phyloP scores from a whole-genome alignment of 2,888 invertebrate genomes.

The Belgica antarctica region DNA sequence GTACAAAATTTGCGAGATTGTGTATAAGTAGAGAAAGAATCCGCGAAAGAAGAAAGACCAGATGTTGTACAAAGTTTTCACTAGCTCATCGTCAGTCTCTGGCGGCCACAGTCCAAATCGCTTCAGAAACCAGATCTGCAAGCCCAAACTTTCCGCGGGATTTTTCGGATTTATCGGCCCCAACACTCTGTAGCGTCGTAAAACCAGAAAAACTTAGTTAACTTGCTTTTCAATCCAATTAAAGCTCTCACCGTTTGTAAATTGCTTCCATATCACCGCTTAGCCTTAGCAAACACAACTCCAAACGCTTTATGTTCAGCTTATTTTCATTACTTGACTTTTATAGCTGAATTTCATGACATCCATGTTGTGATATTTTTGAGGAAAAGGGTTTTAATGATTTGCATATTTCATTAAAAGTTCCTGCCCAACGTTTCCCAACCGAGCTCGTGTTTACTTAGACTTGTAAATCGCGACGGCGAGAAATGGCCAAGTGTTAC shows the following conservation, averaged over 20 bases:
- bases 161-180: conserved; percentile 28
- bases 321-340: too few relatives aligned
- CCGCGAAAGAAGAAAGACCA: conserved; percentile 30
- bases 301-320: background rate
- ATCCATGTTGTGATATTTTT: too few relatives aligned
- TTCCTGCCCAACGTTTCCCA: too few relatives aligned
- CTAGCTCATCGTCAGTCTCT: conserved; percentile 14
- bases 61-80: conserved; percentile 4
- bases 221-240: background rate
- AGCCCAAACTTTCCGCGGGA: background rate
- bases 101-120: conserved; percentile 27
- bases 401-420: too few relatives aligned
- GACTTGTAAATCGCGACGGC: too few relatives aligned
- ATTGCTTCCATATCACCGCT: conserved; percentile 20
- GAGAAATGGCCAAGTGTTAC: too few relatives aligned
- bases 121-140: conserved; percentile 34
- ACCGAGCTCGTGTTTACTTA: too few relatives aligned
- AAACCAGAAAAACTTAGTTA: background rate
- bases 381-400: too few relatives aligned
- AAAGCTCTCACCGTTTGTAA: conserved; percentile 30
- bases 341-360: too few relatives aligned
- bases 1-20: conserved; percentile 28
- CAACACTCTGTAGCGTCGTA: background rate
- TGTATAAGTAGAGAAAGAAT: conserved; percentile 34
- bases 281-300: background rate